Percentiles rank a stretch among this genome's conserved stretches.
These are phyloP conservation scores for Pristionchus mayeri DNA, from an alignment of 2,888 invertebrate species.

Conservation along the genomic window DNA sequence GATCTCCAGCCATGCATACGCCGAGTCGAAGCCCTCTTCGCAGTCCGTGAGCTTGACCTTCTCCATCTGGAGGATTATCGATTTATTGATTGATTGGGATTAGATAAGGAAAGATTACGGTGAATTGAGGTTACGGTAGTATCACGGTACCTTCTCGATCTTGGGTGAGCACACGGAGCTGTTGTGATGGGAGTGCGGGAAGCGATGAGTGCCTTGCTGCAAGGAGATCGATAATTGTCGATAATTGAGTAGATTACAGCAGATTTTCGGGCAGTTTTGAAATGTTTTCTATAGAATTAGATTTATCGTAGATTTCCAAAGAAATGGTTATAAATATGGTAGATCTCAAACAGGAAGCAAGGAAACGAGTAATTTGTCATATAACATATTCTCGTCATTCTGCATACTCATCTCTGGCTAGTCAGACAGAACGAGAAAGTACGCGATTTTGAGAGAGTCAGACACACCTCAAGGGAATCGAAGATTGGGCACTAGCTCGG, in stretches of 20 bases:
- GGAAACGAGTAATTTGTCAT: too few species aligned
- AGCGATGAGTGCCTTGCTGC: conserved; percentile 10
- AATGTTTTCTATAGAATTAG: background rate
- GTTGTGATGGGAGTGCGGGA: conserved; percentile 25
- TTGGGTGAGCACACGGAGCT: conserved; percentile 27
- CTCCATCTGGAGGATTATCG: background rate
- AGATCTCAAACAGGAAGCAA: too few species aligned
- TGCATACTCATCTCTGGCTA: too few species aligned
- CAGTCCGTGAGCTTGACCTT: background rate
- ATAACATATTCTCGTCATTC: too few species aligned
- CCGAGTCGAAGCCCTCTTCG: conserved; percentile 6
- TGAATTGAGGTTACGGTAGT: background rate
- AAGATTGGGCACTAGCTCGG: too few species aligned
- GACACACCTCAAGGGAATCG: too few species aligned
- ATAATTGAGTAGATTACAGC: background rate
- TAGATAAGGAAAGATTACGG: background rate
- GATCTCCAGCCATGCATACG: background rate
- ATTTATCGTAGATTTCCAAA: background rate
- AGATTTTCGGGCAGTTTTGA: background rate
- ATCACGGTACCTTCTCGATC: background rate
- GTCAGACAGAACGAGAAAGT: too few species aligned
- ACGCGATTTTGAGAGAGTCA: background rate
- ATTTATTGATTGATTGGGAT: conserved; percentile 16
- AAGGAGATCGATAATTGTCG: background rate
- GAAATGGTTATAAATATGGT: background rate